Base-by-base conservation (phyloP, 2,888 invertebrate genomes). In the Lordiphosa andalusiaca region DNA sequence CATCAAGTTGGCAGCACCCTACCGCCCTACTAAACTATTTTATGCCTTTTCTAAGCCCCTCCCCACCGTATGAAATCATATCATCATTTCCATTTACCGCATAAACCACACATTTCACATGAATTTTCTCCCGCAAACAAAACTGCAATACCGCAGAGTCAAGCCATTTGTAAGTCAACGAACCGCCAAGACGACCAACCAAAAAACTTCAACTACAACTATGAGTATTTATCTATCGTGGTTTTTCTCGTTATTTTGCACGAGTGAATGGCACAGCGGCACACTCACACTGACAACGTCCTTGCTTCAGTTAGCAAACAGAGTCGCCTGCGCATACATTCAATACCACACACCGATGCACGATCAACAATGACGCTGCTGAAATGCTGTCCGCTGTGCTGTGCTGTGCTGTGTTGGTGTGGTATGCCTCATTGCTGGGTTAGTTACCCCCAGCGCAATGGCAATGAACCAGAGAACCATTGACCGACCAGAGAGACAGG, bases 391-490 rank as follows among this genome's bases (percentile, higher is more conserved):
- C 9, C 51, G 69, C 16, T 16, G 16, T 16, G 69, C 59, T 63
- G 71, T 50, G 69, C 16, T 16, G 16, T 16, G 69, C 59, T 63
- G 71, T 50, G 51, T 54, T 62, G 53, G 47, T 53, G 64, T 76
- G 75, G 73, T 69, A 77, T 81, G 77, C 67, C 53, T 67, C 65
- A 56, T 61, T 70, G 83, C 66, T 80, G 84, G 88, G 88, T 88
- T 88, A 87, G 88, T 88, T 88, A 88, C 88, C 88, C 86, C 88
- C 83, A 85, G 86, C 78, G 84, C 82, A 86, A 88, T 89, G 89
- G 89, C 89, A 89, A 89, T 89, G 89, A 89, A 89, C 89, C 88
- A 89, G 88, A 88, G 88, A 89, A 88, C 89, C 88, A 88, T 87
- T 88, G 89, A 88, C 88, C 89, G 77, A 77, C 75, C 77, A 63